A percentile compares a stretch with the other conserved stretches of the same genome.
Evolutionary conservation across 2,113 vertebrate genomes (phyloP).

Genomic region (Benitochromis conjunctus): DNA sequence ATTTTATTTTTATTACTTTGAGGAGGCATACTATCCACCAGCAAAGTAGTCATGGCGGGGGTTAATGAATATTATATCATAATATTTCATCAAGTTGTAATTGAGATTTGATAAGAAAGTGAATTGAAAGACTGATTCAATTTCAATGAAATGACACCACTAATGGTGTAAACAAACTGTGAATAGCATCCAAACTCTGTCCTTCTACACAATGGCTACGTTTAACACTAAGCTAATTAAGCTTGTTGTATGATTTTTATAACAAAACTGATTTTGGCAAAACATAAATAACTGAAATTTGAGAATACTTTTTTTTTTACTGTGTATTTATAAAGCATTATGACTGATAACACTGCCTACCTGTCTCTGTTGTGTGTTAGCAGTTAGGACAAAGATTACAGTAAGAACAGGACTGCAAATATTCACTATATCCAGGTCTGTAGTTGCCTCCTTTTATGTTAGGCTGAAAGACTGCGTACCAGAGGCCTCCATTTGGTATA

Average conservation of each 20-base stretch:
- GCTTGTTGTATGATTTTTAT: not conserved
- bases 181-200: not conserved
- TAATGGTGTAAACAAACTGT: not conserved
- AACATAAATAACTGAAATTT: not conserved
- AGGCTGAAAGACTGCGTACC: not conserved
- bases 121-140: not conserved
- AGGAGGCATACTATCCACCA: not conserved
- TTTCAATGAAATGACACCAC: not conserved
- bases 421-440: not conserved
- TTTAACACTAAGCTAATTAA: not conserved
- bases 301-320: not conserved
- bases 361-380: not conserved
- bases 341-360: not conserved
- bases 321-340: not conserved
- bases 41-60: not conserved
- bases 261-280: not conserved
- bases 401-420: not conserved
- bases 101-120: not conserved
- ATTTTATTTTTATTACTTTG: not conserved
- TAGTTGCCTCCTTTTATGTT: not conserved
- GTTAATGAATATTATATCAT: not conserved
- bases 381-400: not conserved
- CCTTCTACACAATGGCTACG: not conserved
- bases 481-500: not conserved
- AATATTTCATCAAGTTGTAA: not conserved